These are phyloP conservation scores for Lutjanus argentimaculatus DNA, from an alignment of 2,797 vertebrate species.

Conservation along the genomic window DNA sequence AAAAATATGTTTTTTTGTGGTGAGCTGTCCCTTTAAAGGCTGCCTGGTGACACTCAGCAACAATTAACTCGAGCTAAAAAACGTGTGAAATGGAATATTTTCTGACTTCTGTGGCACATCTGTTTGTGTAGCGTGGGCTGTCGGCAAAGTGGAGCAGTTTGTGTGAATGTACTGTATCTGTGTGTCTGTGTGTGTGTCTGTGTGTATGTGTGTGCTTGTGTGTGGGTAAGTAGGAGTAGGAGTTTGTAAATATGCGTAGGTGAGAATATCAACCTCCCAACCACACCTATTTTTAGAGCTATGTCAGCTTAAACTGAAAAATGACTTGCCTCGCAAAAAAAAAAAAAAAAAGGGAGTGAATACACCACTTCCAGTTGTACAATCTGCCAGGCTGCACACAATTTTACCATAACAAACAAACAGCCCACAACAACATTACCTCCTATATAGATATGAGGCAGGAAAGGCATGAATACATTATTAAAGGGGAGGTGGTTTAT, in stretches of 20 bases:
- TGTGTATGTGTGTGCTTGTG: constrained; percentile 24
- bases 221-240: constrained; percentile 30
- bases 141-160: constrained; percentile 66
- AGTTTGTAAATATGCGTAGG: constrained; percentile 68
- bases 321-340: constrained; percentile 36
- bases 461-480: constrained; percentile 35
- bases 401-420: constrained; percentile 60
- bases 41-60: constrained; percentile 23
- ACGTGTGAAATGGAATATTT: constrained; percentile 72
- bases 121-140: constrained; percentile 71
- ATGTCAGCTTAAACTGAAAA: constrained; percentile 67
- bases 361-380: constrained; percentile 36
- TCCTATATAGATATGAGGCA: constrained; percentile 20
- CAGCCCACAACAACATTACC: constrained; percentile 35
- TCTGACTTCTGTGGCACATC: constrained; percentile 59
- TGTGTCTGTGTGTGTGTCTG: constrained; percentile 28
- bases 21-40: constrained; percentile 4
- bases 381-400: constrained; percentile 27
- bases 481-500: constrained; percentile 55
- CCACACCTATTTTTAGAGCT: constrained; percentile 83
- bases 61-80: constrained; percentile 35
- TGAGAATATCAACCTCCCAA: constrained; percentile 75
- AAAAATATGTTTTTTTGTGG: no score
- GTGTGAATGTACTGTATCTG: constrained; percentile 35
- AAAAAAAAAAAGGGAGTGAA: constrained; percentile 10